Conservation (phyloP, 2,797 vertebrate species). For the Miichthys miiuy region DNA sequence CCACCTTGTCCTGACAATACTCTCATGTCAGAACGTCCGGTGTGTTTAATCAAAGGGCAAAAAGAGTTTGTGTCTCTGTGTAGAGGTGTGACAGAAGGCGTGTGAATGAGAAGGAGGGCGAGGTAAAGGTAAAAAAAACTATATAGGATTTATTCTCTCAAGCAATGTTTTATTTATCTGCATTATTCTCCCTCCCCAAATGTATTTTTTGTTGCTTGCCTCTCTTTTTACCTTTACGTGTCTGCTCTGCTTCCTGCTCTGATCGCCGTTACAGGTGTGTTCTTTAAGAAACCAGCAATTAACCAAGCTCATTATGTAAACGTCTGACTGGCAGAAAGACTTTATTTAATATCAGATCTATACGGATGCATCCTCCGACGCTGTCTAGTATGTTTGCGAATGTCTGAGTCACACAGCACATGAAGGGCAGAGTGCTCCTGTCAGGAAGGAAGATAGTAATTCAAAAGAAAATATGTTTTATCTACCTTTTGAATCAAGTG, state of each 20-base stretch:
- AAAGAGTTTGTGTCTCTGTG: conserved; percentile 40
- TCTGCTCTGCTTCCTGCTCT: conserved; percentile 51
- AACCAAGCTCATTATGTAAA: conserved; percentile 47
- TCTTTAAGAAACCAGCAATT: conserved; percentile 59
- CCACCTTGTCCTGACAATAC: conserved; percentile 49
- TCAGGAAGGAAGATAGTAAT: conserved; percentile 39
- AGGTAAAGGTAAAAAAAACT: neutral
- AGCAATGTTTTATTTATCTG: conserved; percentile 35
- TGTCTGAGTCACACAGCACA: conserved; percentile 36
- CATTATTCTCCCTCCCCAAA: conserved; percentile 5
- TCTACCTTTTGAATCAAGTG: conserved; percentile 33
- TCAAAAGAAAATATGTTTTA: conserved; percentile 48
- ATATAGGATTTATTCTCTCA: conserved; percentile 31
- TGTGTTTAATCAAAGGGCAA: conserved; percentile 54
- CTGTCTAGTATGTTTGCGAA: conserved; percentile 20
- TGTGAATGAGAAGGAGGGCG: conserved; percentile 5
- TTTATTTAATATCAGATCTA: conserved; percentile 42
- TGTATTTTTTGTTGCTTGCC: conserved; percentile 34
- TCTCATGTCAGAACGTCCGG: conserved; percentile 34
- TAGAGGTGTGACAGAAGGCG: conserved; percentile 32
- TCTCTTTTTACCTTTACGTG: conserved; percentile 39
- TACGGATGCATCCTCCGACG: conserved; percentile 19
- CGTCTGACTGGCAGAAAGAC: conserved; percentile 31
- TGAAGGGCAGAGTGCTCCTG: conserved; percentile 52
- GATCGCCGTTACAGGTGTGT: conserved; percentile 49